A percentile compares a stretch with the other conserved stretches of the same genome.
Evolutionary conservation across 1,140 invertebrate species (phyloP).

Genomic region (Semibalanus balanoides): DNA sequence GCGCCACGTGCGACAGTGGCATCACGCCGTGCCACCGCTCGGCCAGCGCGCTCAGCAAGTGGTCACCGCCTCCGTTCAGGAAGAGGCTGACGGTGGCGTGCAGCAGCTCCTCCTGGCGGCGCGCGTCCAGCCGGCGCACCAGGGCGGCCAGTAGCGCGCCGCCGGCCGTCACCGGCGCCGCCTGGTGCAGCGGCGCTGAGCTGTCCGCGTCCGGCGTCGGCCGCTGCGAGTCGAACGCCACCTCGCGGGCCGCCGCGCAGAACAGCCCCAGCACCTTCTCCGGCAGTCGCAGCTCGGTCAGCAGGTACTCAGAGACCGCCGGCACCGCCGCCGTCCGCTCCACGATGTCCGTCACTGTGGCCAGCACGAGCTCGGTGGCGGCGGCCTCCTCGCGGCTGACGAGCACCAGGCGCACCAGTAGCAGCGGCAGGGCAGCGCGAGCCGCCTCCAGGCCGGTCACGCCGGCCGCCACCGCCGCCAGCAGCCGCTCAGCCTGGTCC

Average conservation of each 20-base stretch:
- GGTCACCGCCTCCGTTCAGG: not conserved
- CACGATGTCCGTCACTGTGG: not conserved
- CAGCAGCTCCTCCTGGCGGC: not conserved
- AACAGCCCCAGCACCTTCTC: conserved; percentile 4
- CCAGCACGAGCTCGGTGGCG: not conserved
- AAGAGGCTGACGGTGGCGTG: not conserved
- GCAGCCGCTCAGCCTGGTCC: not conserved
- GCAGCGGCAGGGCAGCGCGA: not conserved
- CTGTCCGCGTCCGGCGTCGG: not conserved
- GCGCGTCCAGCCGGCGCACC: not conserved
- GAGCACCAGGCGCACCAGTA: not conserved
- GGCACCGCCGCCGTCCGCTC: not conserved
- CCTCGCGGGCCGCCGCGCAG: not conserved
- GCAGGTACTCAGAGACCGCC: not conserved
- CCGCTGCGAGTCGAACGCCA: not conserved
- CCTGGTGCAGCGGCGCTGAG: not conserved
- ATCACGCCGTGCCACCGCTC: not conserved
- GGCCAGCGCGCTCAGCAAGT: not conserved
- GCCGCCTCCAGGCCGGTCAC: not conserved
- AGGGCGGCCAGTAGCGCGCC: not conserved
- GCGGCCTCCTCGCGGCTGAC: not conserved
- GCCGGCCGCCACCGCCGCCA: not conserved
- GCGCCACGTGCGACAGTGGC: not conserved
- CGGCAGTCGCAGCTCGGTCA: not conserved
- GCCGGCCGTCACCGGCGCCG: not conserved